Conservation (phyloP, 1,140 invertebrate species). For the Rhopalosiphum maidis region DNA sequence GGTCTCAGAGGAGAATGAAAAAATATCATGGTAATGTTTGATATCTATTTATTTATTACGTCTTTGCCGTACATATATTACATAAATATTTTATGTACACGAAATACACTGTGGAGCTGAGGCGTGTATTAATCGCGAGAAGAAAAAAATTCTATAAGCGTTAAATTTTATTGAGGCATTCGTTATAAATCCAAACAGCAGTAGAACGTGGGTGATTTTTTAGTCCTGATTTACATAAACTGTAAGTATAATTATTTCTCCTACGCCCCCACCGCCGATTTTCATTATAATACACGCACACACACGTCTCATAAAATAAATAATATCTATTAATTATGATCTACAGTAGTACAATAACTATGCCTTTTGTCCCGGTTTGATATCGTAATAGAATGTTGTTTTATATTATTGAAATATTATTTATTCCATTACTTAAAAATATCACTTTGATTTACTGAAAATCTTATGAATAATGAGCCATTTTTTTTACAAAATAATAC, state of each 20-base stretch:
- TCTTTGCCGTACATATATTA: neutral
- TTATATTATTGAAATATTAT: neutral
- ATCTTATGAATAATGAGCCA: neutral
- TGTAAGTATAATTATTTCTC: neutral
- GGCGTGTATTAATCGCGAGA: neutral
- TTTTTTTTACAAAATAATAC: neutral
- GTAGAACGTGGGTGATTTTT: neutral
- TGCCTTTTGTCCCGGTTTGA: neutral
- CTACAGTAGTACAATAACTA: neutral
- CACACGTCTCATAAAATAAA: neutral
- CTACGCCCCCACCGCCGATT: neutral
- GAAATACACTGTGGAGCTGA: neutral
- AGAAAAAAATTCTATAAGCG: neutral
- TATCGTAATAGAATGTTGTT: slow-evolving; percentile 3
- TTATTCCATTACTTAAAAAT: neutral
- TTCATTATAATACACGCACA: neutral
- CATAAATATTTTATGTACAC: neutral
- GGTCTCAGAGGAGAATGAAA: neutral
- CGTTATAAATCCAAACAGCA: neutral
- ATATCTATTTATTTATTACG: neutral
- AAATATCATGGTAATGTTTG: neutral
- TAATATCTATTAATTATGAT: slow-evolving; percentile 16
- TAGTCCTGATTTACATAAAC: neutral
- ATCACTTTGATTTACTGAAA: neutral
- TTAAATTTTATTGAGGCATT: slow-evolving; percentile 22